A percentile compares a stretch with the other conserved stretches of the same genome.
Conservation (phyloP, 2,797 vertebrate genomes). For the Lophura swinhoii region DNA sequence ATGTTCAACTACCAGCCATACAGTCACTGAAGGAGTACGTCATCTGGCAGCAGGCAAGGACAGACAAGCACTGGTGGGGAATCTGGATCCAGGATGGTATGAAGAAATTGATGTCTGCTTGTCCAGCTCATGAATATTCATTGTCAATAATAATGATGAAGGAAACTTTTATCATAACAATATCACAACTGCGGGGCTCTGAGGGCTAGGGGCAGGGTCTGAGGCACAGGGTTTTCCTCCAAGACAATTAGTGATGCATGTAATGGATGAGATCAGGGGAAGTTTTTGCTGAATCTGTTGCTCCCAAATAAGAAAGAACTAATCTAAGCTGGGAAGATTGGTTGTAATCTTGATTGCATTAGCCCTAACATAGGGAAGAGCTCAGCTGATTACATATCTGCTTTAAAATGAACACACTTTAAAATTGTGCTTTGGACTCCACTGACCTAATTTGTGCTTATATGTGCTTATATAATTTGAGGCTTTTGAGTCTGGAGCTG, state of each 20-base stretch:
- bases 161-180: background rate
- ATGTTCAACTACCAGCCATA: rapidly evolving
- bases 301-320: background rate
- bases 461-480: background rate
- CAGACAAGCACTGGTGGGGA: background rate
- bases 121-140: background rate
- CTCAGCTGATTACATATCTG: background rate
- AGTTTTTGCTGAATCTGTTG: background rate
- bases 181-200: background rate
- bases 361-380: background rate
- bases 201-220: too few relatives aligned
- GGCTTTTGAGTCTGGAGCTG: background rate
- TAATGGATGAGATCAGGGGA: background rate
- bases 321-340: background rate
- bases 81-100: background rate
- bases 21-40: background rate
- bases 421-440: background rate
- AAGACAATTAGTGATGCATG: background rate
- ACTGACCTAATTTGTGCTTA: background rate
- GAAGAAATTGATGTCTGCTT: background rate
- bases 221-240: background rate
- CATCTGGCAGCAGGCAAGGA: background rate
- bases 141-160: background rate
- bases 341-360: background rate
- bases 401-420: background rate